Evolutionary conservation across 2,113 vertebrate species (phyloP).

Genomic region (Fregetta grallaria): DNA sequence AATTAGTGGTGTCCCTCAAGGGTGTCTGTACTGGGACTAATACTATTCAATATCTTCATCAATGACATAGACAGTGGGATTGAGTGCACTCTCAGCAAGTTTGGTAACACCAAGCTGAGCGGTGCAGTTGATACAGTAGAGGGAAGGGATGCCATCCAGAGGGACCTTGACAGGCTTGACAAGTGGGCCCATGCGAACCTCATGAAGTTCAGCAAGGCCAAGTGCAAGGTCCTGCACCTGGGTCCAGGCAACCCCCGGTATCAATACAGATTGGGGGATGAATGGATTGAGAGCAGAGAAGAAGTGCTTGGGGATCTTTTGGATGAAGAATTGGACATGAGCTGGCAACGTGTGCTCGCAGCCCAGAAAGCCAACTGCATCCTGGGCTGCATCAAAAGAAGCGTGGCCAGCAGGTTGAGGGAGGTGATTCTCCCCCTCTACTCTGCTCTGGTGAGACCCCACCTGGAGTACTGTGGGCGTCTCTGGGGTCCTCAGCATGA

Average conservation of each 20-base stretch:
- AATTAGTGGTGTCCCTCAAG: not conserved
- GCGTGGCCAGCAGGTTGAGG: not conserved
- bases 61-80: no score
- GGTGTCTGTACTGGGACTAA: not conserved
- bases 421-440: not conserved
- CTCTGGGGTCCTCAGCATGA: not conserved
- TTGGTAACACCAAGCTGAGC: not conserved
- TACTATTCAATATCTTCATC: not conserved
- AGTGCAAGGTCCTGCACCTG: not conserved
- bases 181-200: not conserved
- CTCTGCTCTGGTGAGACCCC: not conserved
- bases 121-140: not conserved
- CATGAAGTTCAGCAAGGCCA: not conserved
- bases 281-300: not conserved
- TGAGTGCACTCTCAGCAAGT: not conserved
- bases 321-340: not conserved
- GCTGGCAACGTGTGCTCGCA: accelerated
- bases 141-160: not conserved
- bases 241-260: accelerated
- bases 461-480: not conserved
- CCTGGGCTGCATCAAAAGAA: not conserved
- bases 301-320: not conserved
- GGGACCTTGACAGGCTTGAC: not conserved
- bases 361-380: not conserved
- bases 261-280: not conserved